phyloP scores from a whole-genome alignment of 2,888 invertebrate genomes.

The Catocala sponsa region DNA sequence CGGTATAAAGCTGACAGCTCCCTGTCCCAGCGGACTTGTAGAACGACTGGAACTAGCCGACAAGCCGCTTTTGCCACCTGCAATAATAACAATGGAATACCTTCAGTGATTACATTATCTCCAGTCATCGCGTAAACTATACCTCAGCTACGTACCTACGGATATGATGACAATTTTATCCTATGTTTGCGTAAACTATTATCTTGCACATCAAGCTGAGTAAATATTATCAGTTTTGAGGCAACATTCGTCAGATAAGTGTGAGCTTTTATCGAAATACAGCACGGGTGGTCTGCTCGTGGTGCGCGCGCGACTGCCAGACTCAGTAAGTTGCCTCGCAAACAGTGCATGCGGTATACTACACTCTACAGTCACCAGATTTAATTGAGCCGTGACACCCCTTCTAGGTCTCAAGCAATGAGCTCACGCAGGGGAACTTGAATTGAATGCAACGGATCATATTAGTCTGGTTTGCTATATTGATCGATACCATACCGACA shows the following conservation, averaged over 20 bases:
- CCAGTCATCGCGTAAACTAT: conserved; percentile 22
- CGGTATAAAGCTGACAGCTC: conserved; percentile 82
- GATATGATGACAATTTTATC: conserved; percentile 33
- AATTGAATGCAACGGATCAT: conserved; percentile 63
- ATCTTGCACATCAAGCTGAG: conserved; percentile 61
- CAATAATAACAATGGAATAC: conserved; percentile 55
- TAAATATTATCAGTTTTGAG: conserved; percentile 63
- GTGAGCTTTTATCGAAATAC: conserved; percentile 64
- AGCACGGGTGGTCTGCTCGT: conserved; percentile 72
- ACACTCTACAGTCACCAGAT: conserved; percentile 54
- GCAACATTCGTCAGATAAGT: conserved; percentile 65
- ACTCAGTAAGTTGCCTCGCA: conserved; percentile 50
- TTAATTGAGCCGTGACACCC: conserved; percentile 60
- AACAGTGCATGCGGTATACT: conserved; percentile 54
- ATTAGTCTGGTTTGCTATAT: conserved; percentile 63
- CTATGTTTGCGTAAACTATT: conserved; percentile 43
- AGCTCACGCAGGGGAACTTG: conserved; percentile 47
- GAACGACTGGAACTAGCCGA: conserved; percentile 89
- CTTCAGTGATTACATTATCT: conserved; percentile 39
- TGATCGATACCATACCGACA: conserved; percentile 66
- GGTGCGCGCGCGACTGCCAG: conserved; percentile 68
- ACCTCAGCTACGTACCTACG: conserved; percentile 15
- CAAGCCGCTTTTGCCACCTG: conserved; percentile 82
- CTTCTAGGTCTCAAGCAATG: conserved; percentile 39
- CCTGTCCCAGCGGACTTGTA: conserved; percentile 86